These are phyloP conservation scores for Pitta sordida DNA, from an alignment of 2,113 vertebrate genomes.

Conservation along the genomic window DNA sequence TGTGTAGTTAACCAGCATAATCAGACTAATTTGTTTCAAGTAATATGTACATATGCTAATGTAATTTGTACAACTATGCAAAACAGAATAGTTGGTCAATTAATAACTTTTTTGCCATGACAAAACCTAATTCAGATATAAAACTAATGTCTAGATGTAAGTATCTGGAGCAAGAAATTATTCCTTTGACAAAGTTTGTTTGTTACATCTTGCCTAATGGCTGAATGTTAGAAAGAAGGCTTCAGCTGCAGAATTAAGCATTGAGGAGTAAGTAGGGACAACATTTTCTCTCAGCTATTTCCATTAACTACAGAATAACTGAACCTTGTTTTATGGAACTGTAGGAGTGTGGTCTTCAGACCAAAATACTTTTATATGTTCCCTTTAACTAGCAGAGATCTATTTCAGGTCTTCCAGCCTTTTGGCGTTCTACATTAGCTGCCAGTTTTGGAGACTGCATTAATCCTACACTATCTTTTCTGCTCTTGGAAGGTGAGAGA, in stretches of 20 bases:
- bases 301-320: not conserved
- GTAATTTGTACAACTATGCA: not conserved
- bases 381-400: not conserved
- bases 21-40: not conserved
- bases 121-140: not conserved
- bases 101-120: not conserved
- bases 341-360: not conserved
- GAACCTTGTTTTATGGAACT: not conserved
- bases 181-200: not conserved
- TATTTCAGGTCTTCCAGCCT: not conserved
- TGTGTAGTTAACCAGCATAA: not conserved
- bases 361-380: not conserved
- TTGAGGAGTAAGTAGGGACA: not conserved
- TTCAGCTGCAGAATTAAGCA: not conserved
- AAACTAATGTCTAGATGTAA: not conserved
- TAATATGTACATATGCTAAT: not conserved
- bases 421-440: not conserved
- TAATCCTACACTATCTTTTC: not conserved
- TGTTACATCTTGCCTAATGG: fast-evolving
- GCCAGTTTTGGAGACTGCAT: not conserved
- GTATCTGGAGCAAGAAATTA: not conserved
- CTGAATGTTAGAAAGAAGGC: not conserved
- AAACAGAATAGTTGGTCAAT: not conserved
- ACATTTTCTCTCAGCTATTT: not conserved
- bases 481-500: not conserved